Base-by-base conservation (phyloP, 2,888 invertebrate species). In the Drosophila hawaiiensis region DNA sequence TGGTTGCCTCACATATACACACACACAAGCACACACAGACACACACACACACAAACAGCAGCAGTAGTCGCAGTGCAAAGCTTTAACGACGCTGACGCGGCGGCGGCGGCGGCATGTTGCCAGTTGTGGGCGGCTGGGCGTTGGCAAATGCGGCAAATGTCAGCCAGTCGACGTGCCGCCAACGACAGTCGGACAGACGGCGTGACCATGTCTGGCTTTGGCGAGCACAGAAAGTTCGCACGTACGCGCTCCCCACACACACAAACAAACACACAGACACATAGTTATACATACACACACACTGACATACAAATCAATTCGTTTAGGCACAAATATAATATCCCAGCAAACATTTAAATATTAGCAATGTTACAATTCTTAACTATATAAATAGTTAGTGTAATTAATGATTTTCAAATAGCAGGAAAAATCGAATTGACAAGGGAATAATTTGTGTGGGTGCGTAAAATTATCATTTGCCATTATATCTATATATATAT, bases 151-250 rank as follows among this genome's bases (percentile, higher is more conserved):
- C 89, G 89, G 89, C 89, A 89, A 89, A 87, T 84, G 87, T 87
- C 88, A 84, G 87, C 79, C 87, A 87, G 89, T 86, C 80, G 84
- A 82, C 84, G 78, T 88, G 89, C 88, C 83, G 85, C 82, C 83
- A 80, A 58, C 73, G 75, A 78, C 83, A 54, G 78, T 74, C 75
- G 76, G 81, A 78, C 84, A 68, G 80, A 89, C 85, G 81, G 88
- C 80, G 83, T 85, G 88, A 89, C 86, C 83, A 86, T 88, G 90
- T 89, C 90, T 91, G 90, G 86, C 87, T 85, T 83, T 87, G 75
- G 80, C 89, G 82, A 84, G 80, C 85, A 83, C 87, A 81, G 80
- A 82, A 82, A 80, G 84, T 84, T 84, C 82, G 83, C 83, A 84
- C 83, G 83, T 82, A 84, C 82, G 80, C 82, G 82, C 82, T 71